A percentile compares a stretch with the other conserved stretches of the same genome.
Conservation (phyloP, 2,113 vertebrate species). For the Taxidea taxus region DNA sequence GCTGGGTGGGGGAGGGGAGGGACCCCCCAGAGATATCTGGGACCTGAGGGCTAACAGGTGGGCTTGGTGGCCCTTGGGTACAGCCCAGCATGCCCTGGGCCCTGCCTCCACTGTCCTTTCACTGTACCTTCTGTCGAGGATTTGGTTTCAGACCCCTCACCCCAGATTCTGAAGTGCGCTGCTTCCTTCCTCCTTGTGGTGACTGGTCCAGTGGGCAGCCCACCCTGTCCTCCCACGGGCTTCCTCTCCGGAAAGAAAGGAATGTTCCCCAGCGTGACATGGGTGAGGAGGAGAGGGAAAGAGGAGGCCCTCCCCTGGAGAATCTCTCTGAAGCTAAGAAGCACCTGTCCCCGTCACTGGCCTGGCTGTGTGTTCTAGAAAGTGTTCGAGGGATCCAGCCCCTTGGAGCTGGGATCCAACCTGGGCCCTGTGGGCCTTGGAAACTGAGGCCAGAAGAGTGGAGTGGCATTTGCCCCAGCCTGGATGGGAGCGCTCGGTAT, state of each 20-base stretch:
- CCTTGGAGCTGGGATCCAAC: background rate
- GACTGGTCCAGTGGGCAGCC: background rate
- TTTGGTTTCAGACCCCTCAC: background rate
- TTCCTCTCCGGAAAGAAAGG: background rate
- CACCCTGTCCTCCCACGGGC: background rate
- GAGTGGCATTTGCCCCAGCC: accelerated
- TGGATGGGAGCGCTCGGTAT: accelerated
- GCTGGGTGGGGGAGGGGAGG: background rate
- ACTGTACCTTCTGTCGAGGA: accelerated
- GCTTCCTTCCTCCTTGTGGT: accelerated
- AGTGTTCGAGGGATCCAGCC: background rate
- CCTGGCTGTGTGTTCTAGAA: background rate
- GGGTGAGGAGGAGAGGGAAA: background rate
- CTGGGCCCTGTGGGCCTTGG: accelerated
- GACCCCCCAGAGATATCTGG: background rate
- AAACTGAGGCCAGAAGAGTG: accelerated
- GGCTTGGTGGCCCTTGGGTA: background rate
- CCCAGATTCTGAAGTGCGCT: accelerated
- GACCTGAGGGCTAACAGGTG: background rate
- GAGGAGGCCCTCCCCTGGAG: background rate
- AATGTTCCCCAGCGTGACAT: accelerated
- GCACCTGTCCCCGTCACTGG: background rate
- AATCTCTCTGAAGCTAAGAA: too few species aligned
- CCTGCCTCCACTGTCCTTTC: too few species aligned
- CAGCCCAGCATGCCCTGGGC: background rate